These are phyloP conservation scores for Agrotis segetum DNA, from an alignment of 2,888 invertebrate species.

Conservation along the genomic window DNA sequence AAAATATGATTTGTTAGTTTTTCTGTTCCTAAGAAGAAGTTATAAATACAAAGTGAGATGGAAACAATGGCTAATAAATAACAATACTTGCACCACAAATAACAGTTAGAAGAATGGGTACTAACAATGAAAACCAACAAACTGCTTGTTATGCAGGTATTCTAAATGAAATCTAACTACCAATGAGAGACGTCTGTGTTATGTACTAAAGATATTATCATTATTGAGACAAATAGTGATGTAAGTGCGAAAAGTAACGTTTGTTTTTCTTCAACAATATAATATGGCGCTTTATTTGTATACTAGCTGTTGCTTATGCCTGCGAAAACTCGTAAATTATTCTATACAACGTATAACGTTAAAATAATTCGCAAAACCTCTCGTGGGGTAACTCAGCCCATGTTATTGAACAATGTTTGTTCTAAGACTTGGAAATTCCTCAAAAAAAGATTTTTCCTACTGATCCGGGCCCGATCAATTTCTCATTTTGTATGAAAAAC, in stretches of 20 bases:
- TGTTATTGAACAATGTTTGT: too few relatives aligned
- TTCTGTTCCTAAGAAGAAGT: background rate
- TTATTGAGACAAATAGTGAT: conserved; percentile 22
- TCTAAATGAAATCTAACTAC: background rate
- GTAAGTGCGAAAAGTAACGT: conserved; percentile 9
- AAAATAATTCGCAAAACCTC: too few relatives aligned
- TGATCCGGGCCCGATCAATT: too few relatives aligned
- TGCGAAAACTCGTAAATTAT: too few relatives aligned
- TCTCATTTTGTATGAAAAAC: too few relatives aligned
- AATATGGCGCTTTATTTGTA: background rate
- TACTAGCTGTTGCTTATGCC: too few relatives aligned
- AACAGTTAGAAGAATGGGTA: background rate
- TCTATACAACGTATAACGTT: too few relatives aligned
- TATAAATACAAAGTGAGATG: background rate
- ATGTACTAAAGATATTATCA: background rate
- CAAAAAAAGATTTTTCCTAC: too few relatives aligned
- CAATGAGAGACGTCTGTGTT: conserved; percentile 11
- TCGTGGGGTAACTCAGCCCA: too few relatives aligned
- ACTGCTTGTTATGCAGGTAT: background rate
- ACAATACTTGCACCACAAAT: background rate
- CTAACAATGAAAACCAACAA: conserved; percentile 13
- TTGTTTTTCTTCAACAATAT: background rate
- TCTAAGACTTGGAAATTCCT: too few relatives aligned
- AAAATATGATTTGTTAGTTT: background rate
- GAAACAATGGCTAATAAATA: background rate